Conservation (phyloP, 2,888 invertebrate genomes). For the Thysanoteuthis rhombus region DNA sequence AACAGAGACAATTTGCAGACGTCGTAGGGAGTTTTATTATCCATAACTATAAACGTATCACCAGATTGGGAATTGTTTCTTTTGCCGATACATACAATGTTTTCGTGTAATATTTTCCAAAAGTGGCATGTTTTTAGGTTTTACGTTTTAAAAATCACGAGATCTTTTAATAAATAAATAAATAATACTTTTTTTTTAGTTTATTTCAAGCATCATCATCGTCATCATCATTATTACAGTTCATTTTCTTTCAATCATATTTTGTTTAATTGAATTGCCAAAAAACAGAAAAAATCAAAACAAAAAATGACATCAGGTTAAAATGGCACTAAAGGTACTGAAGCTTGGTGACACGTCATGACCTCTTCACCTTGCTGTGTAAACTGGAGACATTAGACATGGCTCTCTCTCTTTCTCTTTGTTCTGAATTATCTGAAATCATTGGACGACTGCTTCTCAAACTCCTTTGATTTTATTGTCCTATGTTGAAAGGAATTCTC, state of each 20-base stretch:
- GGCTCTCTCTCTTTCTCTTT: neutral
- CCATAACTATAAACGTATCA: slow-evolving; percentile 12
- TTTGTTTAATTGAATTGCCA: no score
- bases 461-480: neutral
- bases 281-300: neutral
- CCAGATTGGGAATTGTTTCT: neutral
- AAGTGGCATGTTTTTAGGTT: neutral
- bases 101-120: neutral
- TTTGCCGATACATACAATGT: neutral
- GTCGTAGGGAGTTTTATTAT: neutral
- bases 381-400: neutral
- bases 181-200: no score
- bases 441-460: neutral
- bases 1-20: neutral
- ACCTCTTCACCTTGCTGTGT: neutral
- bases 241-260: no score
- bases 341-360: neutral
- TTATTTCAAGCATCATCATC: neutral
- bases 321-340: neutral
- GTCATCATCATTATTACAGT: neutral
- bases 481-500: neutral
- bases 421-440: neutral
- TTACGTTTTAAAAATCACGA: neutral
- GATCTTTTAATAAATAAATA: neutral
- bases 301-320: neutral